A percentile compares a stretch with the other conserved stretches of the same genome.
These are phyloP conservation scores for Mellivora capensis DNA, from an alignment of 2,113 vertebrate species.

Conservation along the genomic window DNA sequence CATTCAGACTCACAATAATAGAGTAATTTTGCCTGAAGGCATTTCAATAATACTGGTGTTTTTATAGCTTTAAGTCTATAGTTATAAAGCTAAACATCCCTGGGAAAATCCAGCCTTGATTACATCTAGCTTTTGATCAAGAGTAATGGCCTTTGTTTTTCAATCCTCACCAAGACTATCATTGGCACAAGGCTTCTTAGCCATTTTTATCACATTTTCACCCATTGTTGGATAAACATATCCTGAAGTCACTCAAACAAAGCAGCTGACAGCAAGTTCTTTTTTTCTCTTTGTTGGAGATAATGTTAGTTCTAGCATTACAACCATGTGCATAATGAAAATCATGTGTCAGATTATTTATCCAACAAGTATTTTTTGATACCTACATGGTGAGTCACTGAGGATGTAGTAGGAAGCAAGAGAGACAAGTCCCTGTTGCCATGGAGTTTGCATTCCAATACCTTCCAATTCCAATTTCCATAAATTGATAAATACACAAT, in stretches of 20 bases:
- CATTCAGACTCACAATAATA: constrained; percentile 34
- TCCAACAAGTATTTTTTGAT: background rate
- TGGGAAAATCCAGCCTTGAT: constrained; percentile 56
- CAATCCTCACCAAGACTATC: constrained; percentile 33
- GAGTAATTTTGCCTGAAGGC: constrained; percentile 45
- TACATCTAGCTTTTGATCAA: constrained; percentile 63
- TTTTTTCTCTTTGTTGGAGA: background rate
- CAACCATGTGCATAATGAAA: constrained; percentile 34
- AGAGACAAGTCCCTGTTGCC: background rate
- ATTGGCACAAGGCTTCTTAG: background rate
- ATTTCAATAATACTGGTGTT: constrained; percentile 61
- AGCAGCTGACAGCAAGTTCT: background rate
- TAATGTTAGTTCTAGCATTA: constrained; percentile 30
- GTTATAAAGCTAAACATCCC: constrained; percentile 53
- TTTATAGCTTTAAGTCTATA: constrained; percentile 57
- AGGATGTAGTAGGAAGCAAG: background rate
- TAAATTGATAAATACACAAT: background rate
- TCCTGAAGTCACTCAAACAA: constrained; percentile 46
- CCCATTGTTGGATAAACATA: constrained; percentile 47
- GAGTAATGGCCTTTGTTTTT: constrained; percentile 61
- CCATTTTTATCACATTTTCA: constrained; percentile 50
- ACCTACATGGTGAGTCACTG: background rate
- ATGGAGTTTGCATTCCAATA: background rate
- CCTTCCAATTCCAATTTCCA: background rate
- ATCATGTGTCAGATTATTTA: constrained; percentile 9